phyloP scores from a whole-genome alignment of 1,140 invertebrate genomes.

The Caenorhabditis inopinata region DNA sequence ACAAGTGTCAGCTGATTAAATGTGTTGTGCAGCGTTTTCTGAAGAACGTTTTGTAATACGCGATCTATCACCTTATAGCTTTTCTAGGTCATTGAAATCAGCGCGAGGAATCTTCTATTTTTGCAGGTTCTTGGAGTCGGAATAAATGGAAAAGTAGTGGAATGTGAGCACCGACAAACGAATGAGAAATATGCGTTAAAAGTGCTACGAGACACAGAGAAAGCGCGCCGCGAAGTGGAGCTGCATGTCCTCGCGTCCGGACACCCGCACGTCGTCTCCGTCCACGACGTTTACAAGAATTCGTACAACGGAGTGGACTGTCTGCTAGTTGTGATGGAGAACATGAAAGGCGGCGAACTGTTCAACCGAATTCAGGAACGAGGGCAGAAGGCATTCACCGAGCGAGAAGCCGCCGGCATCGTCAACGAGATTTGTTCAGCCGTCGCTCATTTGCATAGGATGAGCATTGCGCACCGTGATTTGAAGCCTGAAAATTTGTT shows the following conservation, averaged over 20 bases:
- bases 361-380: slow-evolving; percentile 85
- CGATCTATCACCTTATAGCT: too few species aligned
- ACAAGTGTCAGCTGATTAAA: too few species aligned
- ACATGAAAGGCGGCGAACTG: slow-evolving; percentile 94
- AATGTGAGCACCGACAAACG: slow-evolving; percentile 74
- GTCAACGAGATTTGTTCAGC: slow-evolving; percentile 94
- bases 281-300: slow-evolving; percentile 95
- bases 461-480: slow-evolving; percentile 74
- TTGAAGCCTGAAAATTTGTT: slow-evolving; percentile 70
- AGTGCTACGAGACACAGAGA: slow-evolving; percentile 84
- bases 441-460: slow-evolving; percentile 86
- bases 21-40: too few species aligned
- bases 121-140: slow-evolving; percentile 82
- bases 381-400: slow-evolving; percentile 58
- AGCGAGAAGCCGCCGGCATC: slow-evolving; percentile 80
- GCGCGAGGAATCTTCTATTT: too few species aligned
- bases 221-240: slow-evolving; percentile 89
- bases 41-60: too few species aligned
- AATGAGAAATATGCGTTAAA: slow-evolving; percentile 83
- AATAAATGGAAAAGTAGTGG: slow-evolving; percentile 87
- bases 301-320: slow-evolving; percentile 83
- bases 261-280: slow-evolving; percentile 86
- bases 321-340: slow-evolving; percentile 95
- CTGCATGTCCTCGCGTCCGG: slow-evolving; percentile 87
- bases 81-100: too few species aligned